Evolutionary conservation across 2,888 invertebrate genomes (phyloP), one percentile per base, ranked within the genome.

Genomic region (Polydrusus pterygomalis): DNA sequence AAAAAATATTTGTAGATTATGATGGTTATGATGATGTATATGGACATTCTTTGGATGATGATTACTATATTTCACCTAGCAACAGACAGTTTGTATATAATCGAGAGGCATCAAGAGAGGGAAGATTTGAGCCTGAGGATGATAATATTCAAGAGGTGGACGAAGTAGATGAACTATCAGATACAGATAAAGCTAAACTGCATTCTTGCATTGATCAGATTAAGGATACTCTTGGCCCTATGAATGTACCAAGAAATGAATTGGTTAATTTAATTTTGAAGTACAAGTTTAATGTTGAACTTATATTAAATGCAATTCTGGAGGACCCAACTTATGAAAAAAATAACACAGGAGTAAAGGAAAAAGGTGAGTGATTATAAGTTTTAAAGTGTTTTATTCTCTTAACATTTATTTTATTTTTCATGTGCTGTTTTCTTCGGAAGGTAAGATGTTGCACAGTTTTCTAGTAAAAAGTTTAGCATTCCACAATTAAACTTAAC

Each of bases 31-130:
- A 96, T 84, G 96, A 96, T 89, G 92, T 96, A 75, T 98, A 97
- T 86, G 97, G 97, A 11, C 95, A 96, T 87, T 97, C 97, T 2
- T 94, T 97, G 51, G 98, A 98, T 87, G 97, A 98, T 85, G 97
- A 97, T 85, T 94, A 92, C 87, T 95, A 94, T 85, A 92, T 97
- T 83, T 98, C 97, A 13, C 97, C 97, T 2, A 94, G 95, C 84
- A 96, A 96, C 89, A 90, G 92, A 47, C 91, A 93, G 75, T 97
- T 96, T 89, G 90, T 97, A 84, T 97, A 93, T 85, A 96, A 97
- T 85, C 91, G 97, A 56, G 93, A 92, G 79, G 83, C 82, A 25
- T 82, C 85, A 1, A 90, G 92, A 47, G 84, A 84, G 65, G 92
- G 92, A 77, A 93, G 92, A 11, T 96, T 94, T 85, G 89, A 96